Percentiles rank a stretch among this genome's conserved stretches.
phyloP scores from a whole-genome alignment of 2,797 vertebrate genomes.

The Leuciscus waleckii region DNA sequence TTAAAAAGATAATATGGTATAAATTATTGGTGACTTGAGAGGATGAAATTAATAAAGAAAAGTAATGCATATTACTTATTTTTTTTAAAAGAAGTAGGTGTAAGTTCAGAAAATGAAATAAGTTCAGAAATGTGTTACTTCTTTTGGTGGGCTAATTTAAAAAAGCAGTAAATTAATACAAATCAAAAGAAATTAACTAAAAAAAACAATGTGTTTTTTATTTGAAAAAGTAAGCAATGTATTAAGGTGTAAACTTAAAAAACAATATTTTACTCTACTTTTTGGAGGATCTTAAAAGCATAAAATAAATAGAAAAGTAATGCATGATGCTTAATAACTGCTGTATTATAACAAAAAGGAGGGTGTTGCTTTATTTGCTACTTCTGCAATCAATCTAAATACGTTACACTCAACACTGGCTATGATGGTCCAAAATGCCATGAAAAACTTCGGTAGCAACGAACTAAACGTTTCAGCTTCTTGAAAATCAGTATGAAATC shows the following conservation, averaged over 20 bases:
- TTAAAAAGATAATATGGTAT: background rate
- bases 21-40: background rate
- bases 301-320: background rate
- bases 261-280: background rate
- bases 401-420: background rate
- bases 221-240: background rate
- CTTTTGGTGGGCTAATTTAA: background rate
- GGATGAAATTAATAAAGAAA: background rate
- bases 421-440: background rate
- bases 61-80: background rate
- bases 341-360: background rate
- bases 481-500: constrained; percentile 22
- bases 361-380: background rate
- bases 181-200: background rate
- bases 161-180: background rate
- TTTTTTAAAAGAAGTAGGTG: too few relatives aligned
- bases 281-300: background rate
- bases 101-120: background rate
- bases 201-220: background rate
- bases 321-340: background rate
- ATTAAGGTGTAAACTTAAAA: background rate
- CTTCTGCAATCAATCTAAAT: background rate
- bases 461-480: background rate
- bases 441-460: background rate
- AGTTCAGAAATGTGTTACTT: background rate